phyloP scores from a whole-genome alignment of 1,140 invertebrate genomes.

The Idris sp. region DNA sequence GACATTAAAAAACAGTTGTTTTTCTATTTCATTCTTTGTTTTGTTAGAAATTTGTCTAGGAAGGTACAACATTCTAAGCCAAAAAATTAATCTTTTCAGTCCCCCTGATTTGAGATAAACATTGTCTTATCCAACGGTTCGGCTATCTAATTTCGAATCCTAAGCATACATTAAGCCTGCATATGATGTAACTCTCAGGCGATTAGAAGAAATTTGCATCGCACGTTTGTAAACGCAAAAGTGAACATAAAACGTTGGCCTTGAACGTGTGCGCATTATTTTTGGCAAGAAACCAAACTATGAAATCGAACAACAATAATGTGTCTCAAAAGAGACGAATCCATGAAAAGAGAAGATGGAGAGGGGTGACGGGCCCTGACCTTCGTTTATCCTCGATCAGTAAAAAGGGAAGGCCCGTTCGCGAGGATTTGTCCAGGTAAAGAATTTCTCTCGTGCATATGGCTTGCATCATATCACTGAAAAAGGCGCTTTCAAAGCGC shows the following conservation, averaged over 20 bases:
- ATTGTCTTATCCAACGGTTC: not conserved
- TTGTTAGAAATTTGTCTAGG: too few relatives aligned
- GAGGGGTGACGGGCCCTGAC: constrained; percentile 60
- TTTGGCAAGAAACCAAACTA: constrained; percentile 48
- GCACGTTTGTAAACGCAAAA: not conserved
- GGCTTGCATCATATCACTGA: constrained; percentile 20
- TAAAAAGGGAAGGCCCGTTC: constrained; percentile 60
- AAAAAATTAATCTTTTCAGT: constrained; percentile 10
- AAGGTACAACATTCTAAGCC: not conserved
- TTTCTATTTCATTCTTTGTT: too few relatives aligned
- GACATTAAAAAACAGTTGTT: too few relatives aligned
- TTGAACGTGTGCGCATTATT: constrained; percentile 27
- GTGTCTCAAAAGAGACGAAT: constrained; percentile 52
- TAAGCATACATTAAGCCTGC: not conserved
- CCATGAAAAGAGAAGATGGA: constrained; percentile 42
- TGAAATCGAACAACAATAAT: constrained; percentile 51
- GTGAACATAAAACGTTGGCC: not conserved
- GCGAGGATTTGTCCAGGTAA: constrained; percentile 64
- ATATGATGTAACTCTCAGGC: not conserved
- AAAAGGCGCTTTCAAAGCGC: constrained; percentile 63
- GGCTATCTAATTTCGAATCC: constrained; percentile 13
- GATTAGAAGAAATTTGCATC: constrained; percentile 2
- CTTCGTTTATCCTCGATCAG: constrained; percentile 61
- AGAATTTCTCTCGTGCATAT: constrained; percentile 58
- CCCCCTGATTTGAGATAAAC: constrained; percentile 7